Base-by-base conservation (phyloP, 1,140 invertebrate genomes). In the Pemphigus obesinymphae region DNA sequence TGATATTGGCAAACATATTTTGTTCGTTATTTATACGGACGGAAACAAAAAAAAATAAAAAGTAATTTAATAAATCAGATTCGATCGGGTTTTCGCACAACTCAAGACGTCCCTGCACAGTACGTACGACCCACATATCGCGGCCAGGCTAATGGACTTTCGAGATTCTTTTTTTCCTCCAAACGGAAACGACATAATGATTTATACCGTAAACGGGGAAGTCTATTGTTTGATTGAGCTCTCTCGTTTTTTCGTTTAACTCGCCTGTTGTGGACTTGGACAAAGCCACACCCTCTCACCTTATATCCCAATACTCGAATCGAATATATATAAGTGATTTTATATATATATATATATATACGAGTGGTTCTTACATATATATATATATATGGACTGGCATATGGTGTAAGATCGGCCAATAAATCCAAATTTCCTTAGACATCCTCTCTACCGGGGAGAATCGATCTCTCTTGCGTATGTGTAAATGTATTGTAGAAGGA, bases 381-480 rank as follows among this genome's bases (percentile, higher is more conserved):
- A 10, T 5, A 26, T 23, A 26, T 23, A 26, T 23, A 5, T 23
- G 23, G n/a, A 26, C 53, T n/a, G n/a, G 10, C 43, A 45, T 11
- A 11, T 7, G 10, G 13, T 11, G n/a, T n/a, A n/a, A 73, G 70
- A 73, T 73, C 37, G 76, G 34, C 76, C 76, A 63, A 80, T 80
- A 80, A 63, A 80, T 80, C 76, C 76, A 63, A 80, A 80, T 80
- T 80, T 78, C 34, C 37, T 78, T 61, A 48, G 75, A 78, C 75
- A 15, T 78, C 29, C 13, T 37, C 23, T 5, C 15, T 23, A 13
- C 73, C 34, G 63, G 6, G 37, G 4, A 80, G 4, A 80, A 80
- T 80, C 55, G 76, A 80, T 80, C 55, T 29, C 17, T 26, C 26
- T 11, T 45, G 43, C 4, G 43, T 5, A 4, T 11, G 43, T 11